phyloP scores from a whole-genome alignment of 1,140 invertebrate genomes.

The Saxidomus purpurata region DNA sequence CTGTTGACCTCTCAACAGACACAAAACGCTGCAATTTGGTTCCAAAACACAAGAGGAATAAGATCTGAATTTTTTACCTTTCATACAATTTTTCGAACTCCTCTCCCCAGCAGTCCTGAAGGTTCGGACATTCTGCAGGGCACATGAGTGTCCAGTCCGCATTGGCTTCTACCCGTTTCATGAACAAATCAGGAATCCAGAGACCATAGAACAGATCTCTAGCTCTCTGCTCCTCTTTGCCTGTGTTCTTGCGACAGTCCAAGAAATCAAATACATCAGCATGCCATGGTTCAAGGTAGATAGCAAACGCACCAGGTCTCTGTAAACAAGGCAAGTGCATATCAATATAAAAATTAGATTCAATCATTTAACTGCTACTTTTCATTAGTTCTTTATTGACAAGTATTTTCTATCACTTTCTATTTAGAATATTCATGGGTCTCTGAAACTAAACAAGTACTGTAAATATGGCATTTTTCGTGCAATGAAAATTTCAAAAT shows the following conservation, averaged over 20 bases:
- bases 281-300: slow-evolving; percentile 99
- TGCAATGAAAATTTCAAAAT: no score
- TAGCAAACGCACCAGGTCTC: slow-evolving; percentile 99
- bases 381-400: no score
- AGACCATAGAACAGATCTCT: slow-evolving; percentile 99
- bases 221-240: slow-evolving; percentile 88
- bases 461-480: no score
- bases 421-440: no score
- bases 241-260: slow-evolving; percentile 96
- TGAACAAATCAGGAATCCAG: slow-evolving; percentile 99
- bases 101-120: slow-evolving; percentile 97
- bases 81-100: slow-evolving; percentile 97
- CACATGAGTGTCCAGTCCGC: slow-evolving; percentile 98
- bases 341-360: no score
- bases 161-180: slow-evolving; percentile 97
- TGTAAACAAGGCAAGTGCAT: no score
- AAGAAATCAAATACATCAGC: slow-evolving; percentile 98
- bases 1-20: no score
- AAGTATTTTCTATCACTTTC: no score
- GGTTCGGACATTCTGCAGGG: slow-evolving; percentile 96
- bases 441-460: no score
- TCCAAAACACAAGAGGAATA: no score
- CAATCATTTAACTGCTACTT: no score
- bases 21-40: no score
- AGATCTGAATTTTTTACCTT: slow-evolving; percentile 89